A percentile compares a stretch with the other conserved stretches of the same genome.
These are phyloP conservation scores for Tetanocera ferruginea DNA, from an alignment of 2,888 invertebrate species.

Conservation along the genomic window DNA sequence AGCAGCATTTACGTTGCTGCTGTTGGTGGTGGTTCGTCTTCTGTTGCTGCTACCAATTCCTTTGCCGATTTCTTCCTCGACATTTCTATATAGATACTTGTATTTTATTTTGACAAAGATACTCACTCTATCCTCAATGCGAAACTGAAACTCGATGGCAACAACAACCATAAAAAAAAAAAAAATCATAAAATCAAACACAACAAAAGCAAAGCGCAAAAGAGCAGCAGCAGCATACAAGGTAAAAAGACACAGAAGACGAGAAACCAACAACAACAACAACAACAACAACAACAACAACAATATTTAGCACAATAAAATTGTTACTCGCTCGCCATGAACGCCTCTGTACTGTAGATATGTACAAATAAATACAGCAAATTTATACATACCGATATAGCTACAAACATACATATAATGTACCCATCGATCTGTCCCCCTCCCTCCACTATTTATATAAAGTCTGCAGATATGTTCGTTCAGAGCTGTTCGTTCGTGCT, in stretches of 20 bases:
- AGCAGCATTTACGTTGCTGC: background rate
- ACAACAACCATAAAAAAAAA: conserved; percentile 21
- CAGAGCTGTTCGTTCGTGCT: background rate
- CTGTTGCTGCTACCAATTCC: background rate
- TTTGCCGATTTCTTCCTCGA: background rate
- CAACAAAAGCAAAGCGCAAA: conserved; percentile 42
- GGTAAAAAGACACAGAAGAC: conserved; percentile 30
- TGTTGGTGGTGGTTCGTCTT: background rate
- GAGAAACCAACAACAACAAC: conserved; percentile 32
- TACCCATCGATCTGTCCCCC: background rate
- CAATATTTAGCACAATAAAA: conserved; percentile 55
- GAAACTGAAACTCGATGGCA: conserved; percentile 46
- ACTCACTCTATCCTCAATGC: conserved; percentile 42
- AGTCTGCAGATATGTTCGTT: background rate
- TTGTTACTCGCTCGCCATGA: conserved; percentile 45
- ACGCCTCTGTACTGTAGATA: conserved; percentile 32
- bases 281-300: conserved; percentile 9
- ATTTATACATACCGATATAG: background rate
- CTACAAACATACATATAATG: background rate
- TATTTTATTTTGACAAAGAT: background rate
- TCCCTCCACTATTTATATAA: background rate
- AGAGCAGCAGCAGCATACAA: conserved; percentile 35
- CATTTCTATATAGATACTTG: background rate
- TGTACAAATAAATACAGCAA: conserved; percentile 39
- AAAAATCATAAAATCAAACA: conserved; percentile 56